Percentiles rank a stretch among this genome's conserved stretches.
Conservation (phyloP, 2,888 invertebrate genomes). For the Limulus polyphemus region DNA sequence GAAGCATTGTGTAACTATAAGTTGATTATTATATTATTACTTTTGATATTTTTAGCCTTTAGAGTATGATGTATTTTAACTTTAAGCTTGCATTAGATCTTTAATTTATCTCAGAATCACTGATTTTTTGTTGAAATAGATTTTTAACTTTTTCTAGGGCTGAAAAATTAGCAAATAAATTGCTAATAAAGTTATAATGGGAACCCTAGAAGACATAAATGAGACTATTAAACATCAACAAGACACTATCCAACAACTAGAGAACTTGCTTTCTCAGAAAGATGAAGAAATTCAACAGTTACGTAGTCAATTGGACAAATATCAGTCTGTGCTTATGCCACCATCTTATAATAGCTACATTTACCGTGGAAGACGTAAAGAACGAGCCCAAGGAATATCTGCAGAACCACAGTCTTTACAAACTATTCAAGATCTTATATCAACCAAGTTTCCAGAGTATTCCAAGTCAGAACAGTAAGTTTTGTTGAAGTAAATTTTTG, state of each 20-base stretch:
- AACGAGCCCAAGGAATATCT: slow-evolving; percentile 84
- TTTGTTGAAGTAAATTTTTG: neutral
- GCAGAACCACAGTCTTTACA: slow-evolving; percentile 71
- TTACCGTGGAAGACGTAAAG: slow-evolving; percentile 45
- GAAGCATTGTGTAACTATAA: too few relatives aligned
- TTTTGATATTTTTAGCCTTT: too few relatives aligned
- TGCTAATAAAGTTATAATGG: slow-evolving; percentile 2
- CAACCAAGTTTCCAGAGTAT: slow-evolving; percentile 45
- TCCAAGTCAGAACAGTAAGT: slow-evolving; percentile 72
- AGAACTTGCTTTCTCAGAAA: slow-evolving; percentile 50
- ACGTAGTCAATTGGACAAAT: slow-evolving; percentile 76
- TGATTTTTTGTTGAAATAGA: too few relatives aligned
- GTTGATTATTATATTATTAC: too few relatives aligned
- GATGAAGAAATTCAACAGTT: slow-evolving; percentile 68
- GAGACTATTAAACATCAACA: slow-evolving; percentile 16
- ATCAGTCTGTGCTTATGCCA: slow-evolving; percentile 63
- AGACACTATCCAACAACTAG: slow-evolving; percentile 35
- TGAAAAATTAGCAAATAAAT: too few relatives aligned
- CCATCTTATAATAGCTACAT: slow-evolving; percentile 33
- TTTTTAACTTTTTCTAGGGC: too few relatives aligned
- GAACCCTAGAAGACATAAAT: slow-evolving; percentile 18
- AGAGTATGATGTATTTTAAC: too few relatives aligned
- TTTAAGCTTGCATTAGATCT: too few relatives aligned
- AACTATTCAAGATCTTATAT: slow-evolving; percentile 24
- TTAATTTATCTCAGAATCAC: too few relatives aligned